Base-by-base conservation (phyloP, 2,113 vertebrate species). In the Falco punctatus region DNA sequence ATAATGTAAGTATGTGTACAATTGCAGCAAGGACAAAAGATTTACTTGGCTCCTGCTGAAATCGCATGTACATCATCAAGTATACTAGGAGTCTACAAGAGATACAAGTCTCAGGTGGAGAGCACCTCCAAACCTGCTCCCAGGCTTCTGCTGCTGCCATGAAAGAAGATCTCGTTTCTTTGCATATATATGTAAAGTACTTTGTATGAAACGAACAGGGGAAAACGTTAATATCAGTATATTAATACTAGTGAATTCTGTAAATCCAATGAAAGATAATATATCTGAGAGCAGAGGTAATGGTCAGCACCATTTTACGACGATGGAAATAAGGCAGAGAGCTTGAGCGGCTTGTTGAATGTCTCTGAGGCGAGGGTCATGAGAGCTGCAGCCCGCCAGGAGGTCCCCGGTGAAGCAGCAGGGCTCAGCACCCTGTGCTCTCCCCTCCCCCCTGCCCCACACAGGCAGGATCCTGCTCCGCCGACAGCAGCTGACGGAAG, bases 291-390 rank as follows among this genome's bases (percentile, higher is more conserved):
- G 67, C 38, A 52, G 48, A 73, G 30, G 35, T 54, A 42, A 42
- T 3, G 15, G 42, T 22, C 46, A 52, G 46, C 48, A 62, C 32
- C 35, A 5, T 28, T 52, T 62, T 23, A 44, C 10, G 57, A n/a
- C 1, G 24, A 28, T 5, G 30, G 55, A 24, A 40, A n/a, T 5
- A 70, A 48, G 65, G 44, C 28, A 15, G n/a, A 38, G n/a, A 42
- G 46, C 67, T 72, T 3, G 24, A 51, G 55, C 5, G 30, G 9
- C 35, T 13, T 8, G 11, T 19, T 52, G 57, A 30, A 14, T 1
- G 24, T 20, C 30, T 33, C 2, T 5, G 54, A 44, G 30, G 27
- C 4, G 4, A 40, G 17, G 44, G 44, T 10, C 4, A 1, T 1
- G 4, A n/a, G 54, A 59, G 27, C 80, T 27, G 44, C 30, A 44